Conservation (phyloP, 2,113 vertebrate genomes). For the Nothobranchius kuhntae region DNA sequence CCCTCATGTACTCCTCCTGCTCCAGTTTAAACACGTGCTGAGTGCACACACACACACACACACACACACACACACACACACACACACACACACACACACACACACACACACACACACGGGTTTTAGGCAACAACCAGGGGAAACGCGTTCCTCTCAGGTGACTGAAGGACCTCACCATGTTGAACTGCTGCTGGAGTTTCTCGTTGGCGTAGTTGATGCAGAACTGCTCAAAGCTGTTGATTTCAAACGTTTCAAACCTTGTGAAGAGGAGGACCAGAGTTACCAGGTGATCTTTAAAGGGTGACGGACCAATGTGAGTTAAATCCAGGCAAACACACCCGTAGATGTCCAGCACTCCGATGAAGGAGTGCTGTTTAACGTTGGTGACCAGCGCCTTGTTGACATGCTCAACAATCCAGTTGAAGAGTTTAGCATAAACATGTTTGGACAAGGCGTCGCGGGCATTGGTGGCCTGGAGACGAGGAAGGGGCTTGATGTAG, state of each 20-base stretch:
- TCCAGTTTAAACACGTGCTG: conserved; percentile 99
- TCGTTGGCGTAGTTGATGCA: conserved; percentile 99
- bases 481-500: conserved; percentile 93
- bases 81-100: background rate
- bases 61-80: conserved; percentile 5
- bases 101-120: background rate
- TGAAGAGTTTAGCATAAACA: conserved; percentile 97
- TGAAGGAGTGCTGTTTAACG: conserved; percentile 95
- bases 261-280: conserved; percentile 44
- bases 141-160: background rate
- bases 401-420: conserved; percentile 96
- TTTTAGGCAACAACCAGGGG: background rate
- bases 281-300: background rate
- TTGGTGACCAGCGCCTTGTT: conserved; percentile 91
- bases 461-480: conserved; percentile 92
- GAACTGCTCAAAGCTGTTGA: conserved; percentile 99
- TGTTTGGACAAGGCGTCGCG: conserved; percentile 96
- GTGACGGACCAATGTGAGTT: background rate
- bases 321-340: conserved; percentile 77
- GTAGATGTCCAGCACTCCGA: conserved; percentile 97
- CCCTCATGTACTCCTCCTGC: conserved; percentile 98
- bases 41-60: conserved; percentile 9
- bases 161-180: conserved; percentile 84
- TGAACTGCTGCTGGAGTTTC: conserved; percentile 98
- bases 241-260: conserved; percentile 98